Conservation (phyloP, 2,113 vertebrate species). For the Notiomystis cincta region DNA sequence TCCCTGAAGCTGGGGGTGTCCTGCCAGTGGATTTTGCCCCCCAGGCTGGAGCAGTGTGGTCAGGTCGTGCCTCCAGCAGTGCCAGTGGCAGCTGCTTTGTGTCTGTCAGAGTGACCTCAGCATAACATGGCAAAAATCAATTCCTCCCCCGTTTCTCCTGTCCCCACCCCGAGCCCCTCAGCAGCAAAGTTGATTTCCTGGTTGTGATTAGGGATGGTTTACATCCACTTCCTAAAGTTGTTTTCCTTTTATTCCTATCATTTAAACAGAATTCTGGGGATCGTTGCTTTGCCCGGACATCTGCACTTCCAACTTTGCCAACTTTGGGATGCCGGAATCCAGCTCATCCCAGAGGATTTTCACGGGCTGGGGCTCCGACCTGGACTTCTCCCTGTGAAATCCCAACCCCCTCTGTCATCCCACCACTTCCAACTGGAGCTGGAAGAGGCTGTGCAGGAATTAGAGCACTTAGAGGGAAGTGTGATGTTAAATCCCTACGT, state of each 20-base stretch:
- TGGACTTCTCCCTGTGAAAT: background rate
- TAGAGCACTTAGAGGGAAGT: background rate
- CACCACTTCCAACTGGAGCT: background rate
- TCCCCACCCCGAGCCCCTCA: conserved; percentile 2
- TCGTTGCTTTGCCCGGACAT: background rate
- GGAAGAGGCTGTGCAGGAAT: background rate
- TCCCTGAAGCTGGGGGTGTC: background rate
- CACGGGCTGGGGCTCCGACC: background rate
- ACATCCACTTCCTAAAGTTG: conserved; percentile 42
- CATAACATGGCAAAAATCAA: conserved; percentile 24
- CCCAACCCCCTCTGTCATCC: background rate
- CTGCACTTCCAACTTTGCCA: background rate
- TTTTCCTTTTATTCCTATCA: conserved; percentile 42
- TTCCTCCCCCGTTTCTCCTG: conserved; percentile 29
- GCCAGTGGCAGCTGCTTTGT: background rate
- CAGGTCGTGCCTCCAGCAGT: background rate
- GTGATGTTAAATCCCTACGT: background rate
- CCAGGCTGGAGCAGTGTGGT: accelerated
- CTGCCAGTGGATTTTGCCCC: background rate
- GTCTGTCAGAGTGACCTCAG: conserved; percentile 27
- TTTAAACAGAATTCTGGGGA: background rate
- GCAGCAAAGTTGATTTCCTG: conserved; percentile 24
- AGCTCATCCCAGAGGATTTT: background rate
- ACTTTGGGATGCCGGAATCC: background rate
- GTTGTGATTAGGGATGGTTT: conserved; percentile 43